Conservation (phyloP, 2,113 vertebrate species). For the Tenrec ecaudatus region DNA sequence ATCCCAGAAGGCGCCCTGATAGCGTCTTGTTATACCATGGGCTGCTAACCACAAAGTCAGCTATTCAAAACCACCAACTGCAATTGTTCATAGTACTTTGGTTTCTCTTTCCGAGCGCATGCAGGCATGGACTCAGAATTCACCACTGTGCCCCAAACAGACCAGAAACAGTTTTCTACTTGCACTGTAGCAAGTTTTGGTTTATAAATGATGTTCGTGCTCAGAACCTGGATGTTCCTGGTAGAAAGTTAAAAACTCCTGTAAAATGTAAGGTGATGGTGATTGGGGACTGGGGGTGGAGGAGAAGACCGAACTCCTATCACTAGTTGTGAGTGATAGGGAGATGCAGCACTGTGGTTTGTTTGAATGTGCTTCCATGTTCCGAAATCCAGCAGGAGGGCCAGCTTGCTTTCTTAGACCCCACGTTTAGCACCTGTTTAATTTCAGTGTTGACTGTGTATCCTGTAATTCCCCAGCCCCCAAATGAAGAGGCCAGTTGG, state of each 20-base stretch:
- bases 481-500: conserved; percentile 39
- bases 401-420: no score
- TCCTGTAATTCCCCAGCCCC: conserved; percentile 25
- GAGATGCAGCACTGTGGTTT: not conserved
- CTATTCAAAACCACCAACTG: no score
- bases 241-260: not conserved
- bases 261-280: not conserved
- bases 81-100: not conserved
- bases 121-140: not conserved
- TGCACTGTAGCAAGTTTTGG: not conserved
- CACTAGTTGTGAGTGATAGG: not conserved
- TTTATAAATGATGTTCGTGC: not conserved
- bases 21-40: no score
- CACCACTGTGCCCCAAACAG: not conserved
- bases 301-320: no score
- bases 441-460: conserved; percentile 27
- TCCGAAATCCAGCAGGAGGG: conserved; percentile 57
- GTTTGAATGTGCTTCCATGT: not conserved
- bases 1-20: not conserved
- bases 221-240: not conserved
- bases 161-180: conserved; percentile 18
- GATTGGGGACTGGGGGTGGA: no score
- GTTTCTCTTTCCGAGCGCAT: not conserved
- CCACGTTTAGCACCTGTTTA: conserved; percentile 44
- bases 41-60: no score